These are phyloP conservation scores for Tetheella fluctuosa DNA, from an alignment of 2,888 invertebrate genomes.

Conservation along the genomic window DNA sequence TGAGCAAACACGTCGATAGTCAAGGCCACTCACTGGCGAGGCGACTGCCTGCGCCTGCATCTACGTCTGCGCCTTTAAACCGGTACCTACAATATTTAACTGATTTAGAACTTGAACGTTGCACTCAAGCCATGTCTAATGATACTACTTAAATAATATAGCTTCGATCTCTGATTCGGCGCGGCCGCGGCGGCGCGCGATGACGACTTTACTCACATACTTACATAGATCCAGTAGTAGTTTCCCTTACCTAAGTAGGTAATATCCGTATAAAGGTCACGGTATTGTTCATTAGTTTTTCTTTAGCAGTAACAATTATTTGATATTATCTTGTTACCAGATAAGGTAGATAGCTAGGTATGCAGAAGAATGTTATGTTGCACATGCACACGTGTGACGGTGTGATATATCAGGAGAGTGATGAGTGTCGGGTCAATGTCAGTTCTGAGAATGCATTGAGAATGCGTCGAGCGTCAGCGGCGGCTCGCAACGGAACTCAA, in stretches of 20 bases:
- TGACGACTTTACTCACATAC: too few relatives aligned
- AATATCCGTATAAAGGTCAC: too few relatives aligned
- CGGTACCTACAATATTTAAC: background rate
- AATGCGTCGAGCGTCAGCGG: too few relatives aligned
- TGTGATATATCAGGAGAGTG: background rate
- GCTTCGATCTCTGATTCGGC: background rate
- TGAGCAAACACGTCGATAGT: background rate
- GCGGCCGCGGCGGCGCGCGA: too few relatives aligned
- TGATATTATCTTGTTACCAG: too few relatives aligned
- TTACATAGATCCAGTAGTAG: too few relatives aligned
- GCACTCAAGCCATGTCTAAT: background rate
- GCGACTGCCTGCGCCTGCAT: too few relatives aligned
- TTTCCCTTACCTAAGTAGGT: too few relatives aligned
- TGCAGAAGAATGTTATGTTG: background rate
- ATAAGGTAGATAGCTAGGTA: too few relatives aligned
- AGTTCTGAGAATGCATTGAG: conserved; percentile 2
- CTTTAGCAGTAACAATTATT: too few relatives aligned
- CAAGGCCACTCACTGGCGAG: background rate
- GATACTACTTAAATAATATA: background rate
- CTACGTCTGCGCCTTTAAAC: background rate
- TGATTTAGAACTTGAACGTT: background rate
- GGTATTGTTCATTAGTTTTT: too few relatives aligned
- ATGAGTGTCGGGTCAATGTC: background rate
- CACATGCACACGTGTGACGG: background rate
- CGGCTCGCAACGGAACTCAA: too few relatives aligned